Conservation (phyloP, 2,797 vertebrate genomes). For the Benthosema pterotum region DNA sequence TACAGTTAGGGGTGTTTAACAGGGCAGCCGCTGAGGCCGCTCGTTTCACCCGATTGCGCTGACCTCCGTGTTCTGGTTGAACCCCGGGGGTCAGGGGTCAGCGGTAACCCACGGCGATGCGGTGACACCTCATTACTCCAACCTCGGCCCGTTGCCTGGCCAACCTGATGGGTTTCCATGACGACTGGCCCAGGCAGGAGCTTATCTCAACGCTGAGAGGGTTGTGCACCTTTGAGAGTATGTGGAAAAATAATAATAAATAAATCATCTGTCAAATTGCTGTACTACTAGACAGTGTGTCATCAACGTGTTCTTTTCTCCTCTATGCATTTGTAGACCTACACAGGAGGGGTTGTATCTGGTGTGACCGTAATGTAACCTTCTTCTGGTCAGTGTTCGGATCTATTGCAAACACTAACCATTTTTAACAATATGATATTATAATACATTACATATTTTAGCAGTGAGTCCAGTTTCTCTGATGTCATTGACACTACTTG, state of each 20-base stretch:
- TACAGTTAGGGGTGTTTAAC: conserved; percentile 47
- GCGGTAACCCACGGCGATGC: conserved; percentile 50
- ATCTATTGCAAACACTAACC: no score
- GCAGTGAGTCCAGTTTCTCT: no score
- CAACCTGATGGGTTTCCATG: conserved; percentile 54
- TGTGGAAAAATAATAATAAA: not conserved
- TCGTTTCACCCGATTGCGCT: conserved; percentile 43
- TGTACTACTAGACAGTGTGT: no score
- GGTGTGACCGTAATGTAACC: not conserved
- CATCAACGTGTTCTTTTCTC: no score
- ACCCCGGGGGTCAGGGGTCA: conserved; percentile 57
- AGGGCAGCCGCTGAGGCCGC: conserved; percentile 57
- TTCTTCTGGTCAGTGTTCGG: no score
- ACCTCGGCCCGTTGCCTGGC: conserved; percentile 25
- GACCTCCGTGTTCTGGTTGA: conserved; percentile 47
- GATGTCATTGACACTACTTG: no score
- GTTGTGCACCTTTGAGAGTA: conserved; percentile 52
- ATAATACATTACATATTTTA: no score
- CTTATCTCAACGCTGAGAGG: conserved; percentile 61
- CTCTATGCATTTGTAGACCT: no score
- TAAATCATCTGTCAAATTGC: no score
- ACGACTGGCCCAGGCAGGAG: conserved; percentile 55
- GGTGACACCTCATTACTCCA: conserved; percentile 69
- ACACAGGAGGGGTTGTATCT: no score
- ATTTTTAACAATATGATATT: no score